Percentiles rank a stretch among this genome's conserved stretches.
Conservation (phyloP, 2,797 vertebrate genomes). For the Crocidura indochinensis region DNA sequence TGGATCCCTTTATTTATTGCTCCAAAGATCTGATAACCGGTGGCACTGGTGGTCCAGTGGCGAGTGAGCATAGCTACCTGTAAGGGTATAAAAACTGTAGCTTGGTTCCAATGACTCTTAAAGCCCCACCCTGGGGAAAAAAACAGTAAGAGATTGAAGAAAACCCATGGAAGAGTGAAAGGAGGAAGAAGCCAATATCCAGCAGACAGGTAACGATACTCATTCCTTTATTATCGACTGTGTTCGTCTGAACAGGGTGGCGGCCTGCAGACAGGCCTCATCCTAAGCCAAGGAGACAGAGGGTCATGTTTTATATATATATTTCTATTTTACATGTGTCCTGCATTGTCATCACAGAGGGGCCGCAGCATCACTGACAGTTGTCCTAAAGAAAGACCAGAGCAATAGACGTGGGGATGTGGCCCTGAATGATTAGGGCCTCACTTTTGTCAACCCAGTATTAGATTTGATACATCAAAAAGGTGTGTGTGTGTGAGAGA, state of each 20-base stretch:
- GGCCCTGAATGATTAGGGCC: constrained; percentile 89
- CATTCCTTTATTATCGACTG: constrained; percentile 91
- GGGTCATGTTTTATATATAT: constrained; percentile 87
- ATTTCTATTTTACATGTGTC: constrained; percentile 90
- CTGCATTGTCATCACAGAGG: constrained; percentile 87
- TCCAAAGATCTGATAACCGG: too few species aligned
- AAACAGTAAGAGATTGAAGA: neutral
- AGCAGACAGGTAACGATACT: constrained; percentile 83
- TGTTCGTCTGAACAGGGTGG: constrained; percentile 78
- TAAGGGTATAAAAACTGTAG: neutral
- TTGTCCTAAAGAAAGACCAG: constrained; percentile 89
- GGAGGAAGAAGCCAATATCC: constrained; percentile 57
- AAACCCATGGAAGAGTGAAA: neutral
- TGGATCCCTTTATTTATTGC: too few species aligned
- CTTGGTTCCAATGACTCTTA: constrained; percentile 6
- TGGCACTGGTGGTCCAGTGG: too few species aligned
- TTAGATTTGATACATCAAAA: constrained; percentile 75
- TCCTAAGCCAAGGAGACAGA: constrained; percentile 84
- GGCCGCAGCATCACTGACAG: constrained; percentile 85
- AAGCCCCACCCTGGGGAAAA: neutral
- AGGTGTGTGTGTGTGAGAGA: neutral
- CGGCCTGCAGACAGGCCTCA: constrained; percentile 79
- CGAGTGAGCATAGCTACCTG: neutral
- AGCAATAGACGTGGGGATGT: constrained; percentile 90
- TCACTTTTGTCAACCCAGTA: constrained; percentile 81